Percentiles rank a stretch among this genome's conserved stretches.
phyloP scores from a whole-genome alignment of 2,797 vertebrate genomes.

The Tadarida brasiliensis region DNA sequence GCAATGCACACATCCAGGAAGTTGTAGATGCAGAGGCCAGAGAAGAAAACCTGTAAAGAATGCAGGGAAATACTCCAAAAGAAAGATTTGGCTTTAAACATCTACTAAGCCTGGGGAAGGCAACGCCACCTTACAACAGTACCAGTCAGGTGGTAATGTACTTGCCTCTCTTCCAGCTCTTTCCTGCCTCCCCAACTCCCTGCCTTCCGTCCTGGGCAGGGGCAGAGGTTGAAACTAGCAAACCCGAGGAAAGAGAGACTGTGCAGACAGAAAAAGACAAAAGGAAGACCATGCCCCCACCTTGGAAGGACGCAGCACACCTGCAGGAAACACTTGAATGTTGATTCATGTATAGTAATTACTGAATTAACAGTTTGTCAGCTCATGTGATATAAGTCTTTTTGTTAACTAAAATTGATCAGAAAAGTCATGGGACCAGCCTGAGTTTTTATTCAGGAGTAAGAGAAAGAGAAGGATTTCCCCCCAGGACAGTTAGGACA shows the following conservation, averaged over 20 bases:
- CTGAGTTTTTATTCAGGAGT: not conserved
- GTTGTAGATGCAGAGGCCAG: not conserved
- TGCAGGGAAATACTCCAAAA: not conserved
- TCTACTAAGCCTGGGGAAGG: not conserved
- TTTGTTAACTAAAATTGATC: conserved; percentile 16
- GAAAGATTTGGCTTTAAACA: not conserved
- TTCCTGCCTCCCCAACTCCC: not conserved
- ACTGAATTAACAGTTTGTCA: not conserved
- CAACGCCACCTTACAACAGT: not conserved
- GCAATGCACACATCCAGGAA: not conserved
- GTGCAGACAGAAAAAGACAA: not conserved
- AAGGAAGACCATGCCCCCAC: not conserved
- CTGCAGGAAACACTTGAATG: not conserved
- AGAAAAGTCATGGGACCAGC: not conserved
- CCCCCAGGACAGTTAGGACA: not conserved
- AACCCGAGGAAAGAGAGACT: not conserved
- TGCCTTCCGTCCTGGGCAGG: not conserved
- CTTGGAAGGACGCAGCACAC: not conserved
- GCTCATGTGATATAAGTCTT: not conserved
- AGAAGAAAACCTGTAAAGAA: not conserved
- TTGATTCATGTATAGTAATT: not conserved
- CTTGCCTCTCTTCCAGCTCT: not conserved
- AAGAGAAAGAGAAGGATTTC: conserved; percentile 31
- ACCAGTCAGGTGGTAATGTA: not conserved
- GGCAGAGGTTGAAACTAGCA: not conserved